Conservation (phyloP, 2,113 vertebrate species). For the Esox niger region DNA sequence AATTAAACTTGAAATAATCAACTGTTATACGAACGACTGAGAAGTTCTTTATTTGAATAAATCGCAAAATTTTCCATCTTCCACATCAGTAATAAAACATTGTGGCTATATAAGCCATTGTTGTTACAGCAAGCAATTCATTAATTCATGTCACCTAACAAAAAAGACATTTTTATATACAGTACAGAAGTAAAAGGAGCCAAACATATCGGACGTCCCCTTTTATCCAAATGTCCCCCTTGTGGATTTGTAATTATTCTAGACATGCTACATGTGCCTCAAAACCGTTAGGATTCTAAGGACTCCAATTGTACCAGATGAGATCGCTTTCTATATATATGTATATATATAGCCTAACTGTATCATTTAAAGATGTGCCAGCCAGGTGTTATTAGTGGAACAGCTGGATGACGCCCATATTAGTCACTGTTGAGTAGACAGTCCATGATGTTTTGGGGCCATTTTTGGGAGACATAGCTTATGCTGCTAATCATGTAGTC, state of each 20-base stretch:
- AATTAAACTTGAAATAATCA: too few relatives aligned
- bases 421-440: not conserved
- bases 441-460: not conserved
- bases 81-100: too few relatives aligned
- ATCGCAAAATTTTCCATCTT: too few relatives aligned
- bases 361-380: not conserved
- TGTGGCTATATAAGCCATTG: constrained; percentile 5
- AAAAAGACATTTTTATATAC: not conserved
- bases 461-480: not conserved
- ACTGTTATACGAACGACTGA: too few relatives aligned
- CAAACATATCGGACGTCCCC: not conserved
- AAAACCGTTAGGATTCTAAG: not conserved
- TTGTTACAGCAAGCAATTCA: not conserved
- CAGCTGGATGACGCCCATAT: not conserved
- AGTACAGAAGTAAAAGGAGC: not conserved
- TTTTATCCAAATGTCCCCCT: constrained; percentile 7
- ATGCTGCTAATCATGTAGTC: not conserved
- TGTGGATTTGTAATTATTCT: constrained; percentile 1
- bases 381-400: not conserved
- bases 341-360: not conserved
- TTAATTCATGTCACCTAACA: not conserved
- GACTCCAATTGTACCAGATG: not conserved
- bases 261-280: not conserved
- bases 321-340: not conserved
- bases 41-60: too few relatives aligned